phyloP scores from a whole-genome alignment of 2,797 vertebrate genomes.

The Amblyraja radiata region DNA sequence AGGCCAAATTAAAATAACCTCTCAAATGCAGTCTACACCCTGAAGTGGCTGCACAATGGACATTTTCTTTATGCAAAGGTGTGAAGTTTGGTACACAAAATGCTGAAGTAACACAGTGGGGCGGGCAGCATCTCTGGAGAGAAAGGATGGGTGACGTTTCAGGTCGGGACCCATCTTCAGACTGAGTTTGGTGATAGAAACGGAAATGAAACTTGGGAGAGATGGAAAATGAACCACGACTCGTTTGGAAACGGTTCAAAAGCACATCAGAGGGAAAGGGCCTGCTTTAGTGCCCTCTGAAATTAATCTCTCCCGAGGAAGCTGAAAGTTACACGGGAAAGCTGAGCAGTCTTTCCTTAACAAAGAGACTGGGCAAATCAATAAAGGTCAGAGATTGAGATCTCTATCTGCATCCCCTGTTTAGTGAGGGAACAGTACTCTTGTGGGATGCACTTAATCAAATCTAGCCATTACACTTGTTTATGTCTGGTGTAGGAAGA shows the following conservation, averaged over 20 bases:
- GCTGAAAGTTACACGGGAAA: background rate
- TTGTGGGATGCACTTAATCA: constrained; percentile 43
- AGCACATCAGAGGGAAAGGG: background rate
- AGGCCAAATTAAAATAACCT: background rate
- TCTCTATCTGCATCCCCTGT: constrained; percentile 45
- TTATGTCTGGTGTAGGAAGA: constrained; percentile 54
- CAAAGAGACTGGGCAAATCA: constrained; percentile 41
- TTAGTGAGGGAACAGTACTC: constrained; percentile 44
- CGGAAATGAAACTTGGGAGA: background rate
- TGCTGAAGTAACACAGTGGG: too few species aligned
- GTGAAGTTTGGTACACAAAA: too few species aligned
- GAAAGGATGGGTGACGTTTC: too few species aligned
- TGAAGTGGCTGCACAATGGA: background rate
- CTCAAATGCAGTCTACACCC: background rate
- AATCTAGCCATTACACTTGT: constrained; percentile 51
- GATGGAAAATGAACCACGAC: background rate
- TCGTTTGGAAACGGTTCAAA: background rate
- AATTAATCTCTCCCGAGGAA: background rate
- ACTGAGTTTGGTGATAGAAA: too few species aligned
- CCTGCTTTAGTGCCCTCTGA: background rate
- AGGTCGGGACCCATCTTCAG: too few species aligned
- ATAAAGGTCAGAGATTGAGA: constrained; percentile 69
- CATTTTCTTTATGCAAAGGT: too few species aligned
- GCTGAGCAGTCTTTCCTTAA: background rate
- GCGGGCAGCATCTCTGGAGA: too few species aligned